Base-by-base conservation (phyloP, 2,888 invertebrate species). In the Aradus depressus region DNA sequence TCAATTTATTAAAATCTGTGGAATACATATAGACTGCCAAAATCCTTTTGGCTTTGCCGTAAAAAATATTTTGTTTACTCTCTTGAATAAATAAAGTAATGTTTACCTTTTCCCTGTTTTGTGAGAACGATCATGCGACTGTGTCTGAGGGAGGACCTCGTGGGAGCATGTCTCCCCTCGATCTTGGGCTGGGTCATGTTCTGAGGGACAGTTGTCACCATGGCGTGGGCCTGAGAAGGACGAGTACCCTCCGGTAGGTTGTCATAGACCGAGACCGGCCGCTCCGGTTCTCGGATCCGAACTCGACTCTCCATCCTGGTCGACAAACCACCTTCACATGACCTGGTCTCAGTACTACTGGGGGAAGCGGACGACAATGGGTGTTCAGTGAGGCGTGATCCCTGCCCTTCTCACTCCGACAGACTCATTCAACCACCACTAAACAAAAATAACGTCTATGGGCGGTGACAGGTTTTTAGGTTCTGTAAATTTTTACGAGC, bases 71-170 rank as follows among this genome's bases (percentile, higher is more conserved):
- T n/a, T n/a, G n/a, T n/a, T n/a, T n/a, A n/a, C n/a, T n/a, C n/a
- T n/a, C n/a, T n/a, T n/a, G n/a, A n/a, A n/a, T n/a, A 28, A 3
- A 8, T 23, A 14, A 48, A 18, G 10, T 44, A 21, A 37, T 2
- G 18, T 49, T n/a, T 45, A 74, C 74, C 68, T 65, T 69, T 69
- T 61, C 75, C 76, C 58, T 69, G 73, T 62, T 75, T 73, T 63
- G 75, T 75, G 64, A 80, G 71, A 19, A 80, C 80, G 58, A 81
- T 74, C 80, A 81, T 80, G 57, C 81, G 70, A 64, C 80, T 80
- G 63, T 81, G 81, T 58, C 81, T 69, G 57, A 81, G 69, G 62
- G 80, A 80, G 64, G 76, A 79, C 62, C 80, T 71, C 21, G 80
- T 81, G 43, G 81, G 81, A 16, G 77, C 75, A 64, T 81, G 81